phyloP scores from a whole-genome alignment of 2,113 vertebrate genomes.

The Pleuronectes platessa region DNA sequence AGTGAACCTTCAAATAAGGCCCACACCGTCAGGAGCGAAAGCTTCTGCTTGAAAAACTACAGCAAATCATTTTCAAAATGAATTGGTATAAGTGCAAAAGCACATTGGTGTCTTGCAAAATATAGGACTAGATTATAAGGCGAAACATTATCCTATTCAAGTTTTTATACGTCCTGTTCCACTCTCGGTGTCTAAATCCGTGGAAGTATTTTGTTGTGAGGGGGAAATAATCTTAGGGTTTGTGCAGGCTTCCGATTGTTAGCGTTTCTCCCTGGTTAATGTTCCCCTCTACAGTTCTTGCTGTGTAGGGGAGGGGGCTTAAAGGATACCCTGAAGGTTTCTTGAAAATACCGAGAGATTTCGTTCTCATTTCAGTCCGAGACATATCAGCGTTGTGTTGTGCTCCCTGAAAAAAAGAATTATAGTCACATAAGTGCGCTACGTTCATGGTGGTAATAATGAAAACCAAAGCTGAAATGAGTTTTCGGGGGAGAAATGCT shows the following conservation, averaged over 20 bases:
- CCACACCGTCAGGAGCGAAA: conserved; percentile 47
- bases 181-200: conserved; percentile 40
- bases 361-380: conserved; percentile 58
- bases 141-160: conserved; percentile 37
- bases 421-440: conserved; percentile 64
- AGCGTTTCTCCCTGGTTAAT: conserved; percentile 38
- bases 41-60: conserved; percentile 57
- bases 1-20: conserved; percentile 65
- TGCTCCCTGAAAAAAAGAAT: conserved; percentile 62
- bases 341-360: conserved; percentile 59
- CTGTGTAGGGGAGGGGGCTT: conserved; percentile 13
- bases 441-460: conserved; percentile 61
- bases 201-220: conserved; percentile 39
- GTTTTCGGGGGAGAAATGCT: conserved; percentile 54
- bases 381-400: conserved; percentile 49
- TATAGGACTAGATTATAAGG: conserved; percentile 36
- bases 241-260: conserved; percentile 61
- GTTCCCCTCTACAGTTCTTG: conserved; percentile 36
- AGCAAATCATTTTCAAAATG: conserved; percentile 57
- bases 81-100: conserved; percentile 46
- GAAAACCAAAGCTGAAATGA: conserved; percentile 73
- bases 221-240: conserved; percentile 62
- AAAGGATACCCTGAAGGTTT: conserved; percentile 64
- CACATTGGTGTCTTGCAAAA: conserved; percentile 38
- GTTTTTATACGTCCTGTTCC: conserved; percentile 32